Base-by-base conservation (phyloP, 2,113 vertebrate genomes). In the Setophaga petechia region DNA sequence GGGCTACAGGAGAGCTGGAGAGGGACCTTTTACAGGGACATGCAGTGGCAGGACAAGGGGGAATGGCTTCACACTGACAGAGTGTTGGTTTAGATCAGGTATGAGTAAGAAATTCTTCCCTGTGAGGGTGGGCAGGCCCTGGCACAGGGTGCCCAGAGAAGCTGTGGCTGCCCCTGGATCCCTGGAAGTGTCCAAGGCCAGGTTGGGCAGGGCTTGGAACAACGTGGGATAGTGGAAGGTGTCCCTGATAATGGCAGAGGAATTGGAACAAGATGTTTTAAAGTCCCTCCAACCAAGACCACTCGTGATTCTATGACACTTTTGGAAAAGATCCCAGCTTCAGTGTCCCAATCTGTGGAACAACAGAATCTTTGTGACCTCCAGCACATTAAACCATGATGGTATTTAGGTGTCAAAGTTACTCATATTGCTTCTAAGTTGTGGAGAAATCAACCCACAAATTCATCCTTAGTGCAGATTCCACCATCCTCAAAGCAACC, bases 181-280 rank as follows among this genome's bases (percentile, higher is more conserved):
- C 37, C 33, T 67, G 59, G 44, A 5, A 74, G 37, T 28, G 19
- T 24, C 2, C 31, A 28, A 44, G 33, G 6, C 2, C 52, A 37
- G 15, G 12, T 2, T 58, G 27, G 37, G 44, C 0, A 0, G 10
- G 28, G 8, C 15, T 46, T 52, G n/a, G 39, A 59, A 1, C 15
- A 46, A 0, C 16, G 7, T 66, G 37, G 12, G 0, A 1, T 10
- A 6, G 33, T n/a, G 24, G 5, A 39, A 61, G 16, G 7, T 30
- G 23, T 11, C 28, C 52, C 19, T 46, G 44, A 3, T 15, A 6
- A 5, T 5, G 12, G 61, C 24, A 44, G 19, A 17, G 16, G 24
- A 19, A 16, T 17, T 52, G 23, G 19, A 65, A 41, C 0, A 0
- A 46, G 23, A 3, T 10, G 11, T 20, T 67, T 61, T 61, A 15